Base-by-base conservation (phyloP, 2,797 vertebrate genomes). In the Discoglossus pictus region DNA sequence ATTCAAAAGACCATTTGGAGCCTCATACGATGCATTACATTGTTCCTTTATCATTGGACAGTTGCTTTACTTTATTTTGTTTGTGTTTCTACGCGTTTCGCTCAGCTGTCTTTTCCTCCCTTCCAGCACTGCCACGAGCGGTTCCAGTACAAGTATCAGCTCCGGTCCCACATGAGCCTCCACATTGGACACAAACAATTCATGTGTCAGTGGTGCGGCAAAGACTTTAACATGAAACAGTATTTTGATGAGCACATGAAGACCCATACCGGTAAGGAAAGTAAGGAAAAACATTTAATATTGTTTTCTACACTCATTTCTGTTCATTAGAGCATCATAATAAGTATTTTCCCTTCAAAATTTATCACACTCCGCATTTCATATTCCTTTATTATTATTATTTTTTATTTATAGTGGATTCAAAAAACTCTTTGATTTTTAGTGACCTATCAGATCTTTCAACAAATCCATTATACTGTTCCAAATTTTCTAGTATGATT, bases 191-290 rank as follows among this genome's bases (percentile, higher is more conserved):
- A 92, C 85, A 92, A 92, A 78, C 89, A 92, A 84, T 92, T 92
- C 82, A 91, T 91, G 89, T 92, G 90, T 77, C 90, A 92, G 78
- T 92, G 90, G 90, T 92, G 90, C 0, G 90, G 90, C 25, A 92
- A 92, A 68, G 90, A 92, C 81, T 92, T 92, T 80, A 92, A 91
- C 85, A 92, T 92, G 90, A 92, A 92, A 78, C 90, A 92, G 79
- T 92, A 92, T 75, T 92, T 92, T 0, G 90, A 92, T 0, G 90
- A 92, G 78, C 90, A 92, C 80, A 91, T 92, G 89, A 92, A 92
- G 79, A 91, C 90, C 0, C 90, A 92, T 82, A 92, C 90, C 0
- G 90, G 90, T 91, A 78, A 75, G 83, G 36, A 4, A 54, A 47
- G 48, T 54, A 60, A 68, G 65, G 55, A 52, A 25, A 42, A 31